Base-by-base conservation (phyloP, 2,797 vertebrate genomes). In the Thaleichthys pacificus region DNA sequence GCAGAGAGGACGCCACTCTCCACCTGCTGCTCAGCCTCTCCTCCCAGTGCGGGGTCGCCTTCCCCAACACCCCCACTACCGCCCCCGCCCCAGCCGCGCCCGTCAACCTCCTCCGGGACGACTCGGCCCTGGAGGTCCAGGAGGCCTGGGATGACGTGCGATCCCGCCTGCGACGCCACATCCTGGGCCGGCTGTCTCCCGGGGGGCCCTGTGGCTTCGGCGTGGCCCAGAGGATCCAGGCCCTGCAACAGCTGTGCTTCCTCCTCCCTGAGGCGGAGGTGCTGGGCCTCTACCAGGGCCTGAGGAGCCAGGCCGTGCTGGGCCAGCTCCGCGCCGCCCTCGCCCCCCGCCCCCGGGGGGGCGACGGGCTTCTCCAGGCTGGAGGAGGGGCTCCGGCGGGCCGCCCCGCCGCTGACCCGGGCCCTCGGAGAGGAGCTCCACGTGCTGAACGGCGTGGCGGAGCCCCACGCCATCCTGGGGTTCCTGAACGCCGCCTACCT, bases 401-500 rank as follows among this genome's bases (percentile, higher is more conserved):
- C 86, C 51, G 69, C 94, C 74, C 93, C 93, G 51, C 86, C 73
- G 54, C 79, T 98, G 70, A 94, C 87, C 73, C 76, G 85, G 66
- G 92, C 94, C 90, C 87, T 98, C 77, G 91, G 89, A 74, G 94
- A 96, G 66, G 97, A 99, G 86, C 92, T 98, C 73, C 90, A 86
- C 15, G 80, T 88, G 42, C 90, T 98, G 21, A 91, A 84, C 82
- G 89, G 89, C 78, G 84, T 94, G 77, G 81, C 88, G 72, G 93
- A 96, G 79, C 89, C 93, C 1, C 87, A 93, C 61, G 86, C 86
- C n/a, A 84, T 91, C 58, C 61, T 96, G 76, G 91, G 89, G 74
- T 97, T 97, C 85, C 88, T 98, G 84, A 98, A 95, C 79, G 91
- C 91, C 71, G 93, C 94, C 74, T 97, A 97, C 75, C 91, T 98